Evolutionary conservation across 2,888 invertebrate genomes (phyloP), one percentile per base, ranked within the genome.

Genomic region (Cryptocheilus praepositus): DNA sequence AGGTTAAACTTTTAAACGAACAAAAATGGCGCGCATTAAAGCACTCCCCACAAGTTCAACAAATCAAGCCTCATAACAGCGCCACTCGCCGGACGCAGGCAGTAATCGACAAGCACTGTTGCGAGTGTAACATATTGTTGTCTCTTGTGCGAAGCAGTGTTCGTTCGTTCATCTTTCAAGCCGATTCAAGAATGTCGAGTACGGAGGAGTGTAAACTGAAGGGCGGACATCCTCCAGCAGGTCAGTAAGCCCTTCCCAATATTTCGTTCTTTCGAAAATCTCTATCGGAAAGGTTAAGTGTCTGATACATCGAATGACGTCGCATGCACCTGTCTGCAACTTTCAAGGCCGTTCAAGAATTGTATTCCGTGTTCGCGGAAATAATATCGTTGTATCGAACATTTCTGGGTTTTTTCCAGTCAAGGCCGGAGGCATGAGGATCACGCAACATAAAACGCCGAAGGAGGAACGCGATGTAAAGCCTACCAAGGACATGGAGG

Each of bases 371-470:
- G 4, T 2, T 28, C 36, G 8, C 28, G 19, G 36, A 15, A 16
- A 15, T 11, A 21, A 28, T 55, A 21, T 21, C 22, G n/a, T 45
- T 16, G n/a, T 25, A 22, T 63, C 36, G 36, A 36, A 11, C 11
- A 36, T 36, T 36, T 36, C 36, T 5, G 7, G 36, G 11, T 25
- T 44, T 21, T 2, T 64, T 70, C 36, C 55, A 96, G 96, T 96
- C 2, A 97, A 96, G 91, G 96, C 96, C 65, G 97, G 97, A 59
- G 96, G 96, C 1, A 96, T 96, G 96, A 92, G 97, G 79, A 96
- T 97, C 83, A 96, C 95, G 15, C 96, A 97, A 84, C 95, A 97
- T 85, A 96, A 96, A 89, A 89, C 91, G 0, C 92, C 93, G 5
- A 93, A 93, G 79, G 89, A 92, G 49, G 90, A 91, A 81, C 93